Conservation (phyloP, 2,888 invertebrate species). For the Heteromyza rotundicornis region DNA sequence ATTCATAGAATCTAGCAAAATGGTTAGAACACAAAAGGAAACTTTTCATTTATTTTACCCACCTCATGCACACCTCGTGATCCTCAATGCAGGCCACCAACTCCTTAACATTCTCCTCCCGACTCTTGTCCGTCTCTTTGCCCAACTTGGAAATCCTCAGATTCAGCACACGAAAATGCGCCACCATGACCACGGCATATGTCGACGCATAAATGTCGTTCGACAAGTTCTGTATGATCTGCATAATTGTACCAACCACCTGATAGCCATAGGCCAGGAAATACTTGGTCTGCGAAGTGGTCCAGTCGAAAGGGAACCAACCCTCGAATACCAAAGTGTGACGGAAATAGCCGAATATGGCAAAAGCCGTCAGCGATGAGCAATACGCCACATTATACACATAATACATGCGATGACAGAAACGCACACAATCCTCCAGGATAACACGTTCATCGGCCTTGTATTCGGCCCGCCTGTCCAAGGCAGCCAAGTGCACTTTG, state of each 20-base stretch:
- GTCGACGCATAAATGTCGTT: constrained; percentile 35
- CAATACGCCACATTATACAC: constrained; percentile 26
- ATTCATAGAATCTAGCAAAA: not conserved
- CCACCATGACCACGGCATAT: constrained; percentile 34
- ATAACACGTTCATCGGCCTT: constrained; percentile 24
- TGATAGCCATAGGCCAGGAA: constrained; percentile 28
- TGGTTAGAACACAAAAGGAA: not conserved
- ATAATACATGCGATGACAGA: constrained; percentile 16
- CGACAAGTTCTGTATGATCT: constrained; percentile 27
- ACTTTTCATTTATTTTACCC: constrained; percentile 27
- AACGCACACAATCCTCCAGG: constrained; percentile 26
- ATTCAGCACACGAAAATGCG: constrained; percentile 32
- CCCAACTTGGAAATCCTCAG: constrained; percentile 37
- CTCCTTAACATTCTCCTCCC: constrained; percentile 33
- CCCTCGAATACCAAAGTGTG: constrained; percentile 30
- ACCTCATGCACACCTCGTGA: constrained; percentile 36
- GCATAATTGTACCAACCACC: constrained; percentile 10
- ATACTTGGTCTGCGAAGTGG: constrained; percentile 22
- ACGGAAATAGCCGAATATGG: constrained; percentile 25
- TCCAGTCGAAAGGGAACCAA: constrained; percentile 35
- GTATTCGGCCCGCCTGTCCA: constrained; percentile 30
- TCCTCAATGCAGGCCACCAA: constrained; percentile 37
- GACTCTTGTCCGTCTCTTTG: not conserved
- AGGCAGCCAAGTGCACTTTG: constrained; percentile 12
- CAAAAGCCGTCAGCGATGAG: constrained; percentile 25